Evolutionary conservation across 1,140 invertebrate genomes (phyloP).

Genomic region (Aphaenogaster rudis): DNA sequence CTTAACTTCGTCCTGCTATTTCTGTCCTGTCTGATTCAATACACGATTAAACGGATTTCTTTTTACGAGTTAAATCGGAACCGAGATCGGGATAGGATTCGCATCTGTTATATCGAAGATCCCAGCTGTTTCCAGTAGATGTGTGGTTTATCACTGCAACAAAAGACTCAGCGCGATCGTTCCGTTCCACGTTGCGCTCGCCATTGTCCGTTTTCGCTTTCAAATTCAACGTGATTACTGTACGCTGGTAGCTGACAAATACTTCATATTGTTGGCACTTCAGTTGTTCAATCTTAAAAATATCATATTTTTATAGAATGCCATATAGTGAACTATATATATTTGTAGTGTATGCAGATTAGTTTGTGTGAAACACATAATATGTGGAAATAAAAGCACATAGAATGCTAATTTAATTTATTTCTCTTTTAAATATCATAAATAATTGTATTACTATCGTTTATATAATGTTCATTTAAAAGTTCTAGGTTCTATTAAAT

Average conservation of each 20-base stretch:
- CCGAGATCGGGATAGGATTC: conserved; percentile 7
- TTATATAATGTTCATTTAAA: conserved; percentile 6
- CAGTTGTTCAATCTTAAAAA: background rate
- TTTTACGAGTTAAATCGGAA: conserved; percentile 46
- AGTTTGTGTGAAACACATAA: background rate
- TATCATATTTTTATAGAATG: background rate
- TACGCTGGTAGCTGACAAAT: background rate
- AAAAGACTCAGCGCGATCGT: background rate
- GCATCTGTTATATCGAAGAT: background rate
- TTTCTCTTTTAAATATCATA: background rate
- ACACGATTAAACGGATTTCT: conserved; percentile 38
- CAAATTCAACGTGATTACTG: background rate
- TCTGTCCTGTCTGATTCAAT: conserved; percentile 11
- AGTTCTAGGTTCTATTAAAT: background rate
- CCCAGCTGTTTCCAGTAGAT: background rate
- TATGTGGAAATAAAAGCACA: background rate
- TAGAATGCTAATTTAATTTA: background rate
- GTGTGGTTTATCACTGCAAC: conserved; percentile 4
- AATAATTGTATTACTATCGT: background rate
- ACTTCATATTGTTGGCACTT: background rate
- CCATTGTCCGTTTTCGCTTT: conserved; percentile 20
- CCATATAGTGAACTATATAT: background rate
- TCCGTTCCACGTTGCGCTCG: background rate
- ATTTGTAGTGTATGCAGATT: background rate
- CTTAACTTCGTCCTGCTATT: conserved; percentile 22